phyloP scores from a whole-genome alignment of 2,797 vertebrate genomes.

The Helicolenus hilgendorfi region DNA sequence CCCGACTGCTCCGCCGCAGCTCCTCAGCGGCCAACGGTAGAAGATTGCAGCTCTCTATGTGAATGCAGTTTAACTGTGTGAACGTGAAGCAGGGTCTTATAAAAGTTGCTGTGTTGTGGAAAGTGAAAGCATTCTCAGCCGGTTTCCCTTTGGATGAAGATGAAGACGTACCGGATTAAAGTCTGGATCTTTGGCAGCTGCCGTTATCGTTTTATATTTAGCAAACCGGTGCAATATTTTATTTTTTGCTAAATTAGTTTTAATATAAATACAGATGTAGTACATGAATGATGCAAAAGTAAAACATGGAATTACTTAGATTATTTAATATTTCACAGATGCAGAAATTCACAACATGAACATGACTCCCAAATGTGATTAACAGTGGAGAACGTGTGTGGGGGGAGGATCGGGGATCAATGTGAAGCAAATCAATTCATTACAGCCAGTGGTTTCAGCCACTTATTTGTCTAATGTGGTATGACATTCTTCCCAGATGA shows the following conservation, averaged over 20 bases:
- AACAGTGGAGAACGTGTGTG: constrained; percentile 4
- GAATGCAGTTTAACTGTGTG: not conserved
- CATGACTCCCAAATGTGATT: constrained; percentile 75
- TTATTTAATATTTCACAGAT: constrained; percentile 57
- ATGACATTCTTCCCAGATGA: constrained; percentile 85
- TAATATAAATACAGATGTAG: too few species aligned
- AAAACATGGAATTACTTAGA: constrained; percentile 21
- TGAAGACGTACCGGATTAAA: not conserved
- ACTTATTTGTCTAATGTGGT: constrained; percentile 86
- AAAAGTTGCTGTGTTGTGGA: not conserved
- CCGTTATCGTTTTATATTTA: not conserved
- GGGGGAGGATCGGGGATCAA: constrained; percentile 45
- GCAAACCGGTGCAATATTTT: not conserved
- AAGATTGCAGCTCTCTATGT: constrained; percentile 29
- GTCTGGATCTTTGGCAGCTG: not conserved
- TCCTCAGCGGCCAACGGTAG: not conserved
- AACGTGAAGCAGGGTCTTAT: not conserved
- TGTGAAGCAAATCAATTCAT: constrained; percentile 81
- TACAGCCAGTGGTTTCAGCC: constrained; percentile 78
- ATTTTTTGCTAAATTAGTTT: not conserved
- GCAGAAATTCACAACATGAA: constrained; percentile 53
- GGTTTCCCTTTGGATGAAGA: not conserved
- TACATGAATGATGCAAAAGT: constrained; percentile 5
- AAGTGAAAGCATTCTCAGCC: not conserved
- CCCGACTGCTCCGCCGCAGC: not conserved